Base-by-base conservation (phyloP, 2,888 invertebrate species). In the Cinara cedri region DNA sequence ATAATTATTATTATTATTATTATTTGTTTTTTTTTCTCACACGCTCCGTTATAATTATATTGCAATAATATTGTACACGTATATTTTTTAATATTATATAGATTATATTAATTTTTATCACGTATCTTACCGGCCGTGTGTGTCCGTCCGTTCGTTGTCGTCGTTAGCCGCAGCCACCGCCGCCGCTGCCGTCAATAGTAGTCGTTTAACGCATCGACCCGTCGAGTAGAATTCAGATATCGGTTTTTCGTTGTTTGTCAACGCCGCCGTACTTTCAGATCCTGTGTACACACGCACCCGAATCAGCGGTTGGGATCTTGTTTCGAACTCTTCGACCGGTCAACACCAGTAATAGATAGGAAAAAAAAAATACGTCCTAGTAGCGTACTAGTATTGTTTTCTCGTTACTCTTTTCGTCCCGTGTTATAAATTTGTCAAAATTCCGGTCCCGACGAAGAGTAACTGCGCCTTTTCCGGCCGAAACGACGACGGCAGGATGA, bases 381-480 rank as follows among this genome's bases (percentile, higher is more conserved):
- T 46, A 21, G 49, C n/a, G 42, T 34, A 3, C 3, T 34, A 34
- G 34, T 34, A 34, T 34, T 34, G 6, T 34, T 34, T 34, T 68
- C 46, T n/a, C 44, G 57, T 16, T 34, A 34, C 19, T 26, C 19
- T 21, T 34, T 21, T 66, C 21, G 60, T 60, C 34, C n/a, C 24
- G 49, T 68, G 70, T 70, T 46, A 78, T 72, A 86, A 87, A 86
- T 84, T 86, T 84, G 85, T 89, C 92, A 92, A 92, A 91, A 92
- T 92, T 92, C 92, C 92, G 91, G 92, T 92, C 91, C 91, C 92
- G 88, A 92, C 91, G 90, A 91, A 90, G 88, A 91, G 6, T 34
- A 34, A 90, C 89, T 90, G 90, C 90, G 91, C 91, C 91, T 90
- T 90, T 88, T 89, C 90, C 89, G 90, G 90, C 86, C 86, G 86